phyloP scores from a whole-genome alignment of 2,888 invertebrate species.

The Priocnemis perturbator region DNA sequence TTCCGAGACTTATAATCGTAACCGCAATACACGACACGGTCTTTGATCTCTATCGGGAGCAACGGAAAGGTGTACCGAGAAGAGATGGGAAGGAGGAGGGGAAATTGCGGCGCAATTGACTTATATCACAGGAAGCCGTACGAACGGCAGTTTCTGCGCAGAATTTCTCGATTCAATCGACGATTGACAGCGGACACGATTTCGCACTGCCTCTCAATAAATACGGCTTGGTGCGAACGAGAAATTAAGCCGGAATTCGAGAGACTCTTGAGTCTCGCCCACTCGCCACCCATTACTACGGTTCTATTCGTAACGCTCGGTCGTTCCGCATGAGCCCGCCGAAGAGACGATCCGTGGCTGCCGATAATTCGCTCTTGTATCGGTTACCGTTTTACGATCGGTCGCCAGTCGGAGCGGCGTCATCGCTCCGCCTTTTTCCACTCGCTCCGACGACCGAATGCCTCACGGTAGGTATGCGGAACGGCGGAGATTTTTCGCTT shows the following conservation, averaged over 20 bases:
- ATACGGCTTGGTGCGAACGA: too few species aligned
- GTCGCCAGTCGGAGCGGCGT: too few species aligned
- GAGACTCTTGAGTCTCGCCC: too few species aligned
- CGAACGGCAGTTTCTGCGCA: neutral
- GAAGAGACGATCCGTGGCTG: neutral
- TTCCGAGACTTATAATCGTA: conserved; percentile 5
- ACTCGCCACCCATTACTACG: too few species aligned
- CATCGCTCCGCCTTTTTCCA: conserved; percentile 11
- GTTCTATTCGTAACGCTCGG: too few species aligned
- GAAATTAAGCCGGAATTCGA: too few species aligned
- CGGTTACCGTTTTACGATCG: conserved; percentile 34
- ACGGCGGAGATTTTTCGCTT: conserved; percentile 18
- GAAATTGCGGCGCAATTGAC: neutral
- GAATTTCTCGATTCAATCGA: neutral
- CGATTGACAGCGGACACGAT: too few species aligned
- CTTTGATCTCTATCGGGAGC: neutral
- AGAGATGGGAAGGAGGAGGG: too few species aligned
- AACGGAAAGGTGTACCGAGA: neutral
- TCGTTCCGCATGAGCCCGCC: conserved; percentile 1
- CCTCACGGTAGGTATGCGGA: conserved; percentile 8
- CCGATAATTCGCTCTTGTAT: conserved; percentile 20
- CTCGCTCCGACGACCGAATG: conserved; percentile 15
- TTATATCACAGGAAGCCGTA: conserved; percentile 8
- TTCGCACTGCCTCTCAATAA: too few species aligned
- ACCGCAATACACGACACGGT: conserved; percentile 13